Evolutionary conservation across 2,113 vertebrate genomes (phyloP).

Genomic region (Entomyzon cyanotis): DNA sequence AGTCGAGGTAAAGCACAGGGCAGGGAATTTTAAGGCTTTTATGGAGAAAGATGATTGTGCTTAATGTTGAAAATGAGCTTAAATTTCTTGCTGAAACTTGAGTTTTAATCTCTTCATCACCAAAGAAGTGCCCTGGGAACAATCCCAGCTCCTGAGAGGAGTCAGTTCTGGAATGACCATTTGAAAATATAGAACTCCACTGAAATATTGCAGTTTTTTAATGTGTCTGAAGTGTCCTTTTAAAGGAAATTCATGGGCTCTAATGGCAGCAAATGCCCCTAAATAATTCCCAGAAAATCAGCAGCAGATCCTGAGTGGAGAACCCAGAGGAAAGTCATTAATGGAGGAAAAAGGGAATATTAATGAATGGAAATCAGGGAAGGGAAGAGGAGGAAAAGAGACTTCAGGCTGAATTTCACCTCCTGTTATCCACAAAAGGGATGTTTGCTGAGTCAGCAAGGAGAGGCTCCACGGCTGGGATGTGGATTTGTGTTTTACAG

Average conservation of each 20-base stretch:
- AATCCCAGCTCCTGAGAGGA: background rate
- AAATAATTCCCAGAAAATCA: background rate
- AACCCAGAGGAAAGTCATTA: background rate
- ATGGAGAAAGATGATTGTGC: background rate
- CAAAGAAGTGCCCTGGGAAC: background rate
- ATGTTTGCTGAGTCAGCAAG: background rate
- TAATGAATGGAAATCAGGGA: background rate
- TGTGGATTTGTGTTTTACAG: background rate
- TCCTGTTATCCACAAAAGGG: background rate
- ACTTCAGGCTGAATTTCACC: background rate
- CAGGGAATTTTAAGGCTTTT: background rate
- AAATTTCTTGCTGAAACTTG: background rate
- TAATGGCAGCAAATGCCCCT: background rate
- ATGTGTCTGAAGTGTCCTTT: background rate
- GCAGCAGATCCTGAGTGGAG: background rate
- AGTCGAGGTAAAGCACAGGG: background rate
- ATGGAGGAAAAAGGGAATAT: background rate
- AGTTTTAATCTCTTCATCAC: background rate
- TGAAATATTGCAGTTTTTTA: background rate
- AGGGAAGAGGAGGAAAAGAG: background rate
- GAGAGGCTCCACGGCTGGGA: accelerated
- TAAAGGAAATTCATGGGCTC: background rate
- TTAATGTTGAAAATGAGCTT: background rate
- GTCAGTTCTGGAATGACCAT: accelerated
- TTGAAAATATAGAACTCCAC: background rate